phyloP scores from a whole-genome alignment of 2,113 vertebrate genomes.

The Chamaea fasciata region DNA sequence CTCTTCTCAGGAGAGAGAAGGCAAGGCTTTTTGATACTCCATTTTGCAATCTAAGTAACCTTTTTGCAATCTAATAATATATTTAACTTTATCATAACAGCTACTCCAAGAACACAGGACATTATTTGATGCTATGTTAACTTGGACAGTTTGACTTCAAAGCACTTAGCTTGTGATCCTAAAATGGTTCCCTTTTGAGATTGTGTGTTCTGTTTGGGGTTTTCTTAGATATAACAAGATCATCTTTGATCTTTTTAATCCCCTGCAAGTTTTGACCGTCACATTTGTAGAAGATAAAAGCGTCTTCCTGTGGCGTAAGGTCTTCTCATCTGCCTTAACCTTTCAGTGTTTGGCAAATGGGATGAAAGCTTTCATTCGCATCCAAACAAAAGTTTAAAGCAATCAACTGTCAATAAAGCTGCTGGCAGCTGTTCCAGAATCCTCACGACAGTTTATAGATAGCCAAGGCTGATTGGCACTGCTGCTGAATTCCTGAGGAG shows the following conservation, averaged over 20 bases:
- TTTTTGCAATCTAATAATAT: background rate
- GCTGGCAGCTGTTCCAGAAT: background rate
- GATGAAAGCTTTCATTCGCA: constrained; percentile 38
- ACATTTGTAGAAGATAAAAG: background rate
- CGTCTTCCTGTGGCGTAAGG: background rate
- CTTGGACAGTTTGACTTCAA: background rate
- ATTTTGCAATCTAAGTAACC: background rate
- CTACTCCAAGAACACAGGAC: background rate
- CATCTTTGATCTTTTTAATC: background rate
- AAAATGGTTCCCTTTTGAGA: background rate
- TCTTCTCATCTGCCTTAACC: background rate
- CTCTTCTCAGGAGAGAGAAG: background rate
- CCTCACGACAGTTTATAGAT: background rate
- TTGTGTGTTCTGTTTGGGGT: background rate
- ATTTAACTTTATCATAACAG: background rate
- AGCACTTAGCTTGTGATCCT: background rate
- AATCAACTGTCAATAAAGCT: constrained; percentile 10
- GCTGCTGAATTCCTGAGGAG: background rate
- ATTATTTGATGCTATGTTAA: background rate
- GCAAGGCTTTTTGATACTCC: background rate
- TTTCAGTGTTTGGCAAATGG: background rate
- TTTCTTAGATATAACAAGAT: background rate
- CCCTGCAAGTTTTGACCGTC: background rate
- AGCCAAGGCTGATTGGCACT: background rate
- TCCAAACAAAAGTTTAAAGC: constrained; percentile 32